Percentiles rank a stretch among this genome's conserved stretches.
Evolutionary conservation across 1,140 invertebrate species (phyloP).

Genomic region (Camponotus floridanus): DNA sequence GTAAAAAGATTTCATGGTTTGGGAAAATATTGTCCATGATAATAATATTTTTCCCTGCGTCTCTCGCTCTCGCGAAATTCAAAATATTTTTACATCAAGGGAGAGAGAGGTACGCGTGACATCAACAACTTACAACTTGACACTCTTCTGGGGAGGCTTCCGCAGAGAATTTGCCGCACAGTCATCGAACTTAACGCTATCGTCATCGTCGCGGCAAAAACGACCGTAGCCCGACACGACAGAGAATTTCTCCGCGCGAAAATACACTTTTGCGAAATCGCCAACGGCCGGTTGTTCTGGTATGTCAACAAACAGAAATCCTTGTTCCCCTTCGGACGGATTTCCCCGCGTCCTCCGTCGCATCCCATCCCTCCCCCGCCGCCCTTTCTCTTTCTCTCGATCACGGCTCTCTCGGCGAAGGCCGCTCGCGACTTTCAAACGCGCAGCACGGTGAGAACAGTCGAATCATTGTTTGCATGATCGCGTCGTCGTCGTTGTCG

Average conservation of each 20-base stretch:
- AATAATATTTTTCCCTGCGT: conserved; percentile 29
- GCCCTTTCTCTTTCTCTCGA: conserved; percentile 72
- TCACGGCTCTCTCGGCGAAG: conserved; percentile 67
- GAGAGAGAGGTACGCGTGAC: conserved; percentile 2
- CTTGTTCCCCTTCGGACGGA: conserved; percentile 69
- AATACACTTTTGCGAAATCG: conserved; percentile 75
- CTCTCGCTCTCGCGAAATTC: background rate
- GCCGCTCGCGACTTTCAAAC: conserved; percentile 71
- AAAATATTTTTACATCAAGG: conserved; percentile 4
- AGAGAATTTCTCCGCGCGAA: conserved; percentile 45
- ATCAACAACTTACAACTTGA: background rate
- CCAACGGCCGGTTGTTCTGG: conserved; percentile 47
- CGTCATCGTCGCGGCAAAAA: conserved; percentile 53
- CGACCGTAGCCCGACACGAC: background rate
- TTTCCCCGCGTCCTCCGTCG: conserved; percentile 20
- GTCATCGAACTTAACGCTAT: conserved; percentile 73
- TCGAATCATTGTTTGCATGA: conserved; percentile 75
- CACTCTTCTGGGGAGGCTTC: conserved; percentile 50
- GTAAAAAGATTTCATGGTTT: conserved; percentile 20
- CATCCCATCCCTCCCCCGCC: conserved; percentile 54
- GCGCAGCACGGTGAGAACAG: conserved; percentile 61
- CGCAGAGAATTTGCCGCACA: conserved; percentile 55
- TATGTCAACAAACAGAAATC: conserved; percentile 73
- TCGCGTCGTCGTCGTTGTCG: conserved; percentile 41
- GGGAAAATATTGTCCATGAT: conserved; percentile 30